Evolutionary conservation across 2,797 vertebrate genomes (phyloP), one percentile per base, ranked within the genome.

Genomic region (Fistularia commersonii): DNA sequence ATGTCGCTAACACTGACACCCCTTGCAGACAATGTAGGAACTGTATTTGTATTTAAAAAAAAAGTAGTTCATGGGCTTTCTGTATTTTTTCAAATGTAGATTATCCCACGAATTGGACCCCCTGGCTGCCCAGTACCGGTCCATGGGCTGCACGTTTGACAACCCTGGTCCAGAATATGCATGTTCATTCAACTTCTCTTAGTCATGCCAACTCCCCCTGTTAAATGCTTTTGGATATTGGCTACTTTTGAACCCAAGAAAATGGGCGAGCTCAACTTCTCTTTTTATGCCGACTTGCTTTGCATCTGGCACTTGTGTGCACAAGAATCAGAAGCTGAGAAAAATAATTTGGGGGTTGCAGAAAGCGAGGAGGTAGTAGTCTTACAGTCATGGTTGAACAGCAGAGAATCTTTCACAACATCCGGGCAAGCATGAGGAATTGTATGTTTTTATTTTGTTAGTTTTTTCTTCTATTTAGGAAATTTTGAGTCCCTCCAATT

Each of bases 141-240:
- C n/a, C n/a, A n/a, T n/a, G n/a, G n/a, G n/a, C n/a, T n/a, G n/a
- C n/a, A n/a, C n/a, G n/a, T n/a, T n/a, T n/a, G n/a, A n/a, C n/a
- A n/a, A n/a, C n/a, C n/a, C n/a, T n/a, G n/a, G n/a, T 43, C 12
- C 45, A 42, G 51, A 44, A 72, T 77, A 83, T 64, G 53, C 34
- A 69, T 80, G 58, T 69, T 61, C 58, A 52, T 69, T 58, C 47
- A 9, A 31, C 11, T 38, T 38, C 69, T 79, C 80, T 70, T 74
- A 60, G 80, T 78, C 73, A 69, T 78, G 61, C 66, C 78, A 45
- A 56, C 62, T 69, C 63, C 61, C 57, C 57, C 51, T 62, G 64
- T 64, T 64, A 57, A 65, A 76, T 46, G 60, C 72, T 75, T 48
- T 33, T 64, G 65, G 79, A 85, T 85, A 84, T 83, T 80, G 81